These are phyloP conservation scores for Cylindroiulus punctatus DNA, from an alignment of 2,888 invertebrate genomes.

Conservation along the genomic window DNA sequence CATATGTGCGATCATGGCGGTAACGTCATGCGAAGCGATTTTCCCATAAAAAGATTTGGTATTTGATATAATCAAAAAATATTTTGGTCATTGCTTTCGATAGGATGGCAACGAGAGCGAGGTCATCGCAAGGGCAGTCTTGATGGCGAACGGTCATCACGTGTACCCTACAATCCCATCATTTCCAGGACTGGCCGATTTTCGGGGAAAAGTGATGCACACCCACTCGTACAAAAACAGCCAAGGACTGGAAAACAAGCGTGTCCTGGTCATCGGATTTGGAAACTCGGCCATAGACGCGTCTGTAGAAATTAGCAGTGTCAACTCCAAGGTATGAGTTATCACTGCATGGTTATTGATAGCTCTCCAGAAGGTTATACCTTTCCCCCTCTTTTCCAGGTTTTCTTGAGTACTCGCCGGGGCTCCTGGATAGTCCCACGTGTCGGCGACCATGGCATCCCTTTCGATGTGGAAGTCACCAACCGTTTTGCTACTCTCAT, in stretches of 20 bases:
- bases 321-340: not conserved
- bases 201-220: conserved; percentile 62
- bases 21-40: too few species aligned
- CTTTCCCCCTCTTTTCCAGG: conserved; percentile 58
- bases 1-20: not conserved
- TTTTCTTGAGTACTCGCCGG: conserved; percentile 66
- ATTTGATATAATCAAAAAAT: too few species aligned
- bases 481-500: not conserved
- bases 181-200: conserved; percentile 64
- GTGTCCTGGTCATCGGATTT: conserved; percentile 67
- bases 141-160: conserved; percentile 69
- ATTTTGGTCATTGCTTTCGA: too few species aligned
- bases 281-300: conserved; percentile 68
- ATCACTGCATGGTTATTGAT: not conserved
- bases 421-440: conserved; percentile 68
- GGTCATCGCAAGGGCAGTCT: conserved; percentile 62
- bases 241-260: conserved; percentile 64
- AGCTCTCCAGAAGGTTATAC: not conserved
- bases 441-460: conserved; percentile 60
- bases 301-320: conserved; percentile 66
- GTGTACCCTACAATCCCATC: conserved; percentile 65
- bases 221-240: conserved; percentile 63
- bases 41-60: too few species aligned
- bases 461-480: conserved; percentile 19
- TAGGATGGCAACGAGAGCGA: conserved; percentile 28